These are phyloP conservation scores for Himalopsyche tibetana DNA, from an alignment of 2,888 invertebrate genomes.

Conservation along the genomic window DNA sequence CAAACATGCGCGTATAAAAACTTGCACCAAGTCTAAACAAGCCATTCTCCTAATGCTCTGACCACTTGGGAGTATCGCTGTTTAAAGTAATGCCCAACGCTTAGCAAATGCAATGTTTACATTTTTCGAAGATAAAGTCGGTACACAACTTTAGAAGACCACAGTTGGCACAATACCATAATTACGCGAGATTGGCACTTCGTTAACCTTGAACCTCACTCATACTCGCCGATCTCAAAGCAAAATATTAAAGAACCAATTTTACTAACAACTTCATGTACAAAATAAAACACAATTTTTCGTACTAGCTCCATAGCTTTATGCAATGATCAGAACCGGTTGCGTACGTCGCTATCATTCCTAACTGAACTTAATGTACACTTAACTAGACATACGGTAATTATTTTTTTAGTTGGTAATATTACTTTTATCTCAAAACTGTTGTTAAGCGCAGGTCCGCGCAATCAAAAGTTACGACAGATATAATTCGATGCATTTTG, in stretches of 20 bases:
- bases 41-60: constrained; percentile 45
- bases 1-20: constrained; percentile 53
- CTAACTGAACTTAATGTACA: too few species aligned
- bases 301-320: too few species aligned
- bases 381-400: too few species aligned
- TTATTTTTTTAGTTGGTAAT: too few species aligned
- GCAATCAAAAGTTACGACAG: too few species aligned
- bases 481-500: too few species aligned
- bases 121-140: neutral
- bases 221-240: neutral
- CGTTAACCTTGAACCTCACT: neutral
- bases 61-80: neutral
- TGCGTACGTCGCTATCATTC: too few species aligned
- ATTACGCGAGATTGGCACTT: neutral
- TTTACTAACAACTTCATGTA: too few species aligned
- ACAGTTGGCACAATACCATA: neutral
- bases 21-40: constrained; percentile 55
- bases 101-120: constrained; percentile 27
- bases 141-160: neutral
- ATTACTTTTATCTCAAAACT: too few species aligned
- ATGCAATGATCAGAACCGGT: too few species aligned
- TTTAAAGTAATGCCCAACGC: constrained; percentile 7
- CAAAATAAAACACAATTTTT: too few species aligned
- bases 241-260: neutral
- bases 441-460: too few species aligned